A percentile compares a stretch with the other conserved stretches of the same genome.
Evolutionary conservation across 1,140 invertebrate species (phyloP).

Genomic region (Procambarus virginalis): DNA sequence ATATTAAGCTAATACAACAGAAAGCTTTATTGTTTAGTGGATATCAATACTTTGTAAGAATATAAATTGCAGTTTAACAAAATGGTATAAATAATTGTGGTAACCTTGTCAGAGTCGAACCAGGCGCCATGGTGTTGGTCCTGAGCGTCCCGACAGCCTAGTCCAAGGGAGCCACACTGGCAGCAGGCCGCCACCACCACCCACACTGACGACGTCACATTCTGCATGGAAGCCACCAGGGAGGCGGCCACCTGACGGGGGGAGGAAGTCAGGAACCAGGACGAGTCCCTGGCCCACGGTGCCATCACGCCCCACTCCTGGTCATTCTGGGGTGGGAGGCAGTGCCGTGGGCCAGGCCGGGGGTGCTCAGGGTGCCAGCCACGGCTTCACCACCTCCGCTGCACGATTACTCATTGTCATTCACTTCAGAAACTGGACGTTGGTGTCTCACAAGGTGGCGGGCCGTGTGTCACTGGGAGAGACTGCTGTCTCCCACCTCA

Average conservation of each 20-base stretch:
- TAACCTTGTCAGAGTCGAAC: slow-evolving; percentile 61
- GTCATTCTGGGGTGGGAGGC: background rate
- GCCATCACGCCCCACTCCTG: slow-evolving; percentile 15
- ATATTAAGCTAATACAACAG: too few relatives aligned
- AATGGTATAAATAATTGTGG: too few relatives aligned
- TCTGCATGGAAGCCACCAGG: slow-evolving; percentile 44
- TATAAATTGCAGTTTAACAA: too few relatives aligned
- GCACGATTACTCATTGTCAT: background rate
- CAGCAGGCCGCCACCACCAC: slow-evolving; percentile 42
- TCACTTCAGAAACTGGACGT: background rate
- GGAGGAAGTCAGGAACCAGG: slow-evolving; percentile 30
- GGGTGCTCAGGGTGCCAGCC: background rate
- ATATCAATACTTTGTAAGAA: too few relatives aligned
- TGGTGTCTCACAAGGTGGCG: background rate
- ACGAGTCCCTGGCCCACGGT: background rate
- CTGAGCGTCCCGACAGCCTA: slow-evolving; percentile 43
- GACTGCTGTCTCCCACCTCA: too few relatives aligned
- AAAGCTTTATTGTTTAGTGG: too few relatives aligned
- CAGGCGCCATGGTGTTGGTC: slow-evolving; percentile 45
- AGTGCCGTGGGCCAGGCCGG: background rate
- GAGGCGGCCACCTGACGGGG: slow-evolving; percentile 42
- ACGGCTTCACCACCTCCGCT: background rate
- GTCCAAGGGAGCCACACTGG: slow-evolving; percentile 48
- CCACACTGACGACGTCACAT: slow-evolving; percentile 45
- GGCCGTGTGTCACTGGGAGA: too few relatives aligned